Base-by-base conservation (phyloP, 2,113 vertebrate genomes). In the Cephalopholis sonnerati region DNA sequence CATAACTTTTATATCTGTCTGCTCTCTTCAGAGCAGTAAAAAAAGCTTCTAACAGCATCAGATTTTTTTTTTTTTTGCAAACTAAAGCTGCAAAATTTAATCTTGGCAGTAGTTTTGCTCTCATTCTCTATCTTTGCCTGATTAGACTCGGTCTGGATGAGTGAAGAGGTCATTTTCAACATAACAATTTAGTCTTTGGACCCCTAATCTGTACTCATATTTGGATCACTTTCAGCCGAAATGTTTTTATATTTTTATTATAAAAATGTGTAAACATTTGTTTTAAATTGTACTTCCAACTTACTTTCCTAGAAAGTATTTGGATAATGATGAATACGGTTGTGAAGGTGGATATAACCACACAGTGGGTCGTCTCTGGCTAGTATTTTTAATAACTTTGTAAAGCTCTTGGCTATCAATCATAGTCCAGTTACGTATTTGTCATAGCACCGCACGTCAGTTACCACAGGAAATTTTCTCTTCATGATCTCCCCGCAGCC, bases 151-250 rank as follows among this genome's bases (percentile, higher is more conserved):
- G 32, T 18, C n/a, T 5, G 7, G 59, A 48, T 54, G n/a, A 54
- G 15, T 63, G 7, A 87, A 29, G n/a, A 77, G 27, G 27, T 77
- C 8, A 18, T 79, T 74, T 70, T 51, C 39, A 82, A 83, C 74
- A 87, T 86, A 59, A 66, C 61, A 72, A 58, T 20, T 77, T 67
- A 29, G 61, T 76, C 29, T 79, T 39, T 58, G 72, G 25, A 68
- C 53, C 13, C 29, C 27, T 81, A 63, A 77, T 82, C 63, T 77
- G 61, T 65, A 5, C 6, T 55, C 48, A 50, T 51, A 41, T 79
- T 74, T 57, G 27, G 44, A 79, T 17, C 7, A 41, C 84, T 81
- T 76, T 79, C 22, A 59, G 4, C 20, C 1, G 10, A 67, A n/a
- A 41, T 18, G 27, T 50, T 11, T 59, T n/a, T n/a, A n/a, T n/a